Conservation (phyloP, 2,797 vertebrate species). For the Brachymystax lenok region DNA sequence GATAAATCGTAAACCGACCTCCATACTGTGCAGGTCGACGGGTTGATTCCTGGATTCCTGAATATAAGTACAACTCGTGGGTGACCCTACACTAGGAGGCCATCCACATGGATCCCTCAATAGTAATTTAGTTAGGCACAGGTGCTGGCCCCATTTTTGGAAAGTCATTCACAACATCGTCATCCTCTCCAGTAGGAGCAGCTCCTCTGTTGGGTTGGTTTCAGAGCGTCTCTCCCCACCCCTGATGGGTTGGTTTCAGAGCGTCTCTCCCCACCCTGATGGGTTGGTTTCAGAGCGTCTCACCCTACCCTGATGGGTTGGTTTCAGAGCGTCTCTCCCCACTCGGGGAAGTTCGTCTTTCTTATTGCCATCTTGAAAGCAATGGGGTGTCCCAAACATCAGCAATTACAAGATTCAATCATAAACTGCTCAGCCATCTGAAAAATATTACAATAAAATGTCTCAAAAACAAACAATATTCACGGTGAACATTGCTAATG, state of each 20-base stretch:
- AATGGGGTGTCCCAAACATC: constrained; percentile 60
- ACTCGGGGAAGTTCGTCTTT: constrained; percentile 42
- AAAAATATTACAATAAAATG: constrained; percentile 51
- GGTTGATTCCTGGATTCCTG: not conserved
- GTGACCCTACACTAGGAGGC: constrained; percentile 4
- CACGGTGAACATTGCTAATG: constrained; percentile 27
- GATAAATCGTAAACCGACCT: not conserved
- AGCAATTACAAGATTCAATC: constrained; percentile 61
- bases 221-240: no score
- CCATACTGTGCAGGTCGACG: not conserved
- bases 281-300: no score
- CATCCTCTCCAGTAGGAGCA: constrained; percentile 20
- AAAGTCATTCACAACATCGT: constrained; percentile 25
- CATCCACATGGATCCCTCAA: not conserved
- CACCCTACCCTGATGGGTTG: no score
- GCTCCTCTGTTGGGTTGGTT: not conserved
- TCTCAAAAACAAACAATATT: constrained; percentile 45
- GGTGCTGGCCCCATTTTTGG: not conserved
- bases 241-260: no score
- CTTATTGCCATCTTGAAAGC: constrained; percentile 61
- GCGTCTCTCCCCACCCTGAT: no score
- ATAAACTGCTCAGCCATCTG: constrained; percentile 58
- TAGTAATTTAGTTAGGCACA: not conserved
- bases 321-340: not conserved
- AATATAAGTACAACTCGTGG: not conserved